Evolutionary conservation across 2,888 invertebrate species (phyloP).

Genomic region (Mycalesis mineus): DNA sequence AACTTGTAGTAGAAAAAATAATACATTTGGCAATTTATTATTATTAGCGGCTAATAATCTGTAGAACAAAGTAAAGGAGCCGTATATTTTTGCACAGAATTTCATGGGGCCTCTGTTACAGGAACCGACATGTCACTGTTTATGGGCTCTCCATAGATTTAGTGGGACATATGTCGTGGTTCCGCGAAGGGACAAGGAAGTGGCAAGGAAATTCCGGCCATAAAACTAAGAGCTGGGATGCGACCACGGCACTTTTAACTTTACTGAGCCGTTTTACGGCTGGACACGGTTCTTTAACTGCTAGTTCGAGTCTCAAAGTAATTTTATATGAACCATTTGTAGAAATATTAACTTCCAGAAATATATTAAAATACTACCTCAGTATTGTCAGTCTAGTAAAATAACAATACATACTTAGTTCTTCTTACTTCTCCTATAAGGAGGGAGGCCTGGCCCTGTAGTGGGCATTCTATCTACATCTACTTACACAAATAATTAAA

Average conservation of each 20-base stretch:
- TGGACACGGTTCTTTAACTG: conserved; percentile 10
- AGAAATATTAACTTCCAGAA: conserved; percentile 17
- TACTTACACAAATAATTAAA: too few relatives aligned
- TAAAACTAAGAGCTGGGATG: conserved; percentile 33
- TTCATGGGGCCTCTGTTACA: conserved; percentile 8
- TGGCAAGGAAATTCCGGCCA: conserved; percentile 37
- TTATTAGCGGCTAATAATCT: too few relatives aligned
- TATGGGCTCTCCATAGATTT: conserved; percentile 11
- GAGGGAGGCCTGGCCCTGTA: too few relatives aligned
- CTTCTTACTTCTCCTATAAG: too few relatives aligned
- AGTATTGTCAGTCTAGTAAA: too few relatives aligned
- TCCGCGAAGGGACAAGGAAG: conserved; percentile 22
- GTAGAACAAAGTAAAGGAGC: background rate
- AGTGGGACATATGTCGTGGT: conserved; percentile 17
- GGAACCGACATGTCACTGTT: conserved; percentile 1
- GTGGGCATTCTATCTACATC: too few relatives aligned
- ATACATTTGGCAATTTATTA: too few relatives aligned
- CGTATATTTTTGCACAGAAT: background rate
- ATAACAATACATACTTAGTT: too few relatives aligned
- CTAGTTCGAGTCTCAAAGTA: conserved; percentile 8
- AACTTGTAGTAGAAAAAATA: too few relatives aligned
- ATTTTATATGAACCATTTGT: too few relatives aligned
- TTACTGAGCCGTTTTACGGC: conserved; percentile 8
- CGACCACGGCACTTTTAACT: conserved; percentile 16
- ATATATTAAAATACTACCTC: conserved; percentile 21